Base-by-base conservation (phyloP, 1,140 invertebrate genomes). In the Heterodera carotae region DNA sequence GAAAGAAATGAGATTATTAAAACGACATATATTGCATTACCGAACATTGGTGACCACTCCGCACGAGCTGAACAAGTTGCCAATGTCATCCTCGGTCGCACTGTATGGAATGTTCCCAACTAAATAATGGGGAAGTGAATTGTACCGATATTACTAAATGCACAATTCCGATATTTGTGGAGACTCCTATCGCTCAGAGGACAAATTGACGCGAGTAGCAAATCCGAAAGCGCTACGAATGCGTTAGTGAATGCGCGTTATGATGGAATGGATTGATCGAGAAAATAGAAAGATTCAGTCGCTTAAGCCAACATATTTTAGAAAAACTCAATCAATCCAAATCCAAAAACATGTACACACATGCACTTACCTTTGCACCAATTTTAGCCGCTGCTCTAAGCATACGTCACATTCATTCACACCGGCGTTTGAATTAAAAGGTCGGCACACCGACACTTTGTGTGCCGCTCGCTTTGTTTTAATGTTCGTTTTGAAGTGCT, bases 51-150 rank as follows among this genome's bases (percentile, higher is more conserved):
- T 75, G 2, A 99, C 96, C 36, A 95, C 94, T 22, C 97, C 97
- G 81, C 96, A 96, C 91, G 97, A 94, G 85, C 92, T 93, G 88
- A 99, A 99, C 83, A 99, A 98, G 87, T 98, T 95, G 88, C 97
- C 97, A 18, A 99, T 90, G 89, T 98, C 97, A 87, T 98, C 96
- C 90, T 99, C 97, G 0, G 96, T 98, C 0, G 96, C 95, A 91
- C 98, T 96, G 90, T 99, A 99, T 18, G 97, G 97, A 89, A 99
- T 98, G 31, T 74, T 74, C 2, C 72, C 72, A 62, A 74, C 72
- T 74, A 22, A 66, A 74, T 66, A 62, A 25, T 12, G 27, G 4
- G 4, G 48, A n/a, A n/a, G n/a, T 22, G 22, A 5, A n/a, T n/a
- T n/a, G n/a, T 56, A 1, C 22, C 22, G 48, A 5, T 18, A 15